These are phyloP conservation scores for Oscheius sp. DNA, from an alignment of 2,888 invertebrate genomes.

Conservation along the genomic window DNA sequence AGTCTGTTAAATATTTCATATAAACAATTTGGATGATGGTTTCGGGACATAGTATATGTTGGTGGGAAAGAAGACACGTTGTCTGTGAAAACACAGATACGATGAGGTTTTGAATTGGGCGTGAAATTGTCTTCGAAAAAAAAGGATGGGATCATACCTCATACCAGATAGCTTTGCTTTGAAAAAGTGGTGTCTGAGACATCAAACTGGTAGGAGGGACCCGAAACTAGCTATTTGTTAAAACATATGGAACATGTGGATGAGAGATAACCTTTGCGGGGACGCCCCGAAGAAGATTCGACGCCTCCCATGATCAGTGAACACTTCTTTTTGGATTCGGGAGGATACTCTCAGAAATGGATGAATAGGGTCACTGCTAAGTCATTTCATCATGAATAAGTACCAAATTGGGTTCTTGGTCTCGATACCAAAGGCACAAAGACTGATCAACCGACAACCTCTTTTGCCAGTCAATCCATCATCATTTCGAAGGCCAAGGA, in stretches of 20 bases:
- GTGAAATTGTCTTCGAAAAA: not conserved
- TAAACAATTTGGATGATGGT: not conserved
- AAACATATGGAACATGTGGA: slow-evolving; percentile 1
- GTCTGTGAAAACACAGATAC: not conserved
- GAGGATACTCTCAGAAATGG: slow-evolving; percentile 19
- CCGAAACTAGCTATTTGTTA: not conserved
- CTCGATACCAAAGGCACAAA: too few relatives aligned
- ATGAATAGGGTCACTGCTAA: not conserved
- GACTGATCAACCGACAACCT: not conserved
- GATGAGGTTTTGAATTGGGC: not conserved
- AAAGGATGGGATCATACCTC: too few relatives aligned
- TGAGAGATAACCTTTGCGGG: not conserved
- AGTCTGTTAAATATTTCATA: not conserved
- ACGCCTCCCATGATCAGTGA: not conserved
- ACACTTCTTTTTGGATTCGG: not conserved
- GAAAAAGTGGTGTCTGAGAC: not conserved
- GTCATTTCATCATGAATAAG: not conserved
- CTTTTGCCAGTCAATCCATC: slow-evolving; percentile 9
- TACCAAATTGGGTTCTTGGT: not conserved
- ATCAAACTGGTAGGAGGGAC: not conserved
- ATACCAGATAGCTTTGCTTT: too few relatives aligned
- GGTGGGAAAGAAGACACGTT: not conserved
- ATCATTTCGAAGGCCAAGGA: not conserved
- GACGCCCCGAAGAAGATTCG: too few relatives aligned
- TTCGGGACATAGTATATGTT: not conserved